phyloP scores from a whole-genome alignment of 1,140 invertebrate species.

The Bombus pascuorum region DNA sequence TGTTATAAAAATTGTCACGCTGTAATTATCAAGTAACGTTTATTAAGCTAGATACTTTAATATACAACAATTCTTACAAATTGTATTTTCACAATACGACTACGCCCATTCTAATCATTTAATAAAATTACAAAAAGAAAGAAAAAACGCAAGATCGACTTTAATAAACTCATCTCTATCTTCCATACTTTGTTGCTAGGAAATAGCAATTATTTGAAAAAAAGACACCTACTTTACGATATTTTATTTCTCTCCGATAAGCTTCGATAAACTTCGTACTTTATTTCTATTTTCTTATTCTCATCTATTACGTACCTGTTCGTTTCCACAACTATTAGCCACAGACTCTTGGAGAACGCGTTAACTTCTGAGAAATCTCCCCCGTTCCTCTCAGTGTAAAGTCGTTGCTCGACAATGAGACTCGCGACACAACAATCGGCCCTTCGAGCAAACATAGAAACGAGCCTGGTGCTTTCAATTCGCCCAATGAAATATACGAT shows the following conservation, averaged over 20 bases:
- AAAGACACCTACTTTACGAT: too few species aligned
- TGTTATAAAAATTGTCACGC: neutral
- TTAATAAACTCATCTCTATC: too few species aligned
- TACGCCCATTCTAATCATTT: too few species aligned
- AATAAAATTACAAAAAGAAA: too few species aligned
- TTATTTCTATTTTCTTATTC: neutral
- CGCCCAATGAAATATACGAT: conserved; percentile 76
- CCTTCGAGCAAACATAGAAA: conserved; percentile 49
- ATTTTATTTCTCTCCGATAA: too few species aligned
- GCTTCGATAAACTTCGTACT: too few species aligned
- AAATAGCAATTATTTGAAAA: too few species aligned
- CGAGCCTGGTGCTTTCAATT: conserved; percentile 53
- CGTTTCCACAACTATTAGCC: neutral
- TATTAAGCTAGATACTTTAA: neutral
- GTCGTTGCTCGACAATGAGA: conserved; percentile 46
- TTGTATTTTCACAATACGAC: neutral
- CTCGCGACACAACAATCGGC: conserved; percentile 54
- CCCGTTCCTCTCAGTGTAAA: neutral
- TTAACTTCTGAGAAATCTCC: conserved; percentile 14
- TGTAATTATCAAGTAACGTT: neutral
- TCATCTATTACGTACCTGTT: neutral
- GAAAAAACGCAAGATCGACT: too few species aligned
- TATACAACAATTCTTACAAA: neutral
- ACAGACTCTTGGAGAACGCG: neutral
- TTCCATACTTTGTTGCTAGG: too few species aligned